Evolutionary conservation across 1,140 invertebrate species (phyloP), one percentile per base, ranked within the genome.

Genomic region (Venturia canescens): DNA sequence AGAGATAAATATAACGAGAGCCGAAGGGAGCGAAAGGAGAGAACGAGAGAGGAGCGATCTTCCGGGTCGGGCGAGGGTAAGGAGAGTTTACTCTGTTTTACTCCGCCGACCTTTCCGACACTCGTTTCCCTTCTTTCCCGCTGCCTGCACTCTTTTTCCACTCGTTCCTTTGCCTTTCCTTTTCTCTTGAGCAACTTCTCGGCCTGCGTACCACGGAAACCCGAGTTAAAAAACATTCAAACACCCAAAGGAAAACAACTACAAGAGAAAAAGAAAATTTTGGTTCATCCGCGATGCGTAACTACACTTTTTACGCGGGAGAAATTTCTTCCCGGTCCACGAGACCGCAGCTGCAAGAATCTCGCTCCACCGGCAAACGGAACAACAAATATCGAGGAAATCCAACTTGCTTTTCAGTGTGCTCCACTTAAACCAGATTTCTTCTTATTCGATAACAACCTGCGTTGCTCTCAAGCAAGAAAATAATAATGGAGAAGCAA

Each of bases 71-170:
- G 26, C 26, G 63, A 69, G 57, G 53, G 44, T 31, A 18, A 38
- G 31, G 18, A 76, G 78, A 75, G 80, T 84, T 85, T 74, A 38
- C 79, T 83, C 38, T 57, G 57, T 79, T 81, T 44, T 67, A n/a
- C 50, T 72, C 13, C 57, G 23, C 15, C 80, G 31, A 34, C 48
- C 71, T 76, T 48, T 50, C 44, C 57, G 53, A 57, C 53, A n/a
- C 53, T 57, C 53, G 53, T 57, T 57, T n/a, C 9, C 21, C 53
- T 23, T 23, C 53, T n/a, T 57, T 9, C 15, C 31, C 57, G 44
- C 27, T 16, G 16, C 63, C 31, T 75, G 16, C 67, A 44, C 38
- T 16, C n/a, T 70, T 38, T 78, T 6, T 16, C 60, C 77, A n/a
- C 44, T 34, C 50, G 60, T 72, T 69, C 26, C 23, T 67, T 9